Evolutionary conservation across 2,888 invertebrate genomes (phyloP), one percentile per base, ranked within the genome.

Genomic region (Cylindroiulus punctatus): DNA sequence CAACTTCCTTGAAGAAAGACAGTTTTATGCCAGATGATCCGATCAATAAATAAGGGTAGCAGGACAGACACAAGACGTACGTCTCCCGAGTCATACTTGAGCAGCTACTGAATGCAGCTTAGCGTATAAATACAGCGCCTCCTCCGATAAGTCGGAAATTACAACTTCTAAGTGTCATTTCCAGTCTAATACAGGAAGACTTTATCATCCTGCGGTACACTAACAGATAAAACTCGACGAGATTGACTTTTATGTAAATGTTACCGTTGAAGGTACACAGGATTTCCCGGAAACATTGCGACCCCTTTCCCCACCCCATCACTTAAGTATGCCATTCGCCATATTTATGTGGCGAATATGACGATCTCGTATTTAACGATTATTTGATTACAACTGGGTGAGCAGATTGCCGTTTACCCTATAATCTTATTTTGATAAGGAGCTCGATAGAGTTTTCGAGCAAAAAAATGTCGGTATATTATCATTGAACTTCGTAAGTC

Each of bases 81-180:
- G n/a, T 52, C 52, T 52, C 12, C n/a, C 52, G 19, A 52, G n/a
- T 52, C 52, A 52, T 52, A 52, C 3, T 17, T 17, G 52, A 52
- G 8, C 52, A 52, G 52, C 52, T 52, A 52, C 52, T 52, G n/a
- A 52, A 52, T 52, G 52, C 52, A 52, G n/a, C 52, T 52, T 3
- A n/a, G n/a, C 52, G 52, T 52, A 52, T 52, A 52, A 52, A 52
- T 52, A 52, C 52, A 52, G 52, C 14, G 52, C 52, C 52, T 4
- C 14, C n/a, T 52, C 52, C n/a, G 52, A 52, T n/a, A 52, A n/a
- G 52, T 52, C 52, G 52, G 52, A 52, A 52, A 52, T 52, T 52
- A 52, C 52, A 52, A 52, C 52, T n/a, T n/a, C 52, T 52, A 52
- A 52, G 52, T 52, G 52, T 52, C 52, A 52, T 52, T 52, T 52